A percentile compares a stretch with the other conserved stretches of the same genome.
phyloP scores from a whole-genome alignment of 92 coral and sea anemone genomes.

The Montipora capitata region DNA sequence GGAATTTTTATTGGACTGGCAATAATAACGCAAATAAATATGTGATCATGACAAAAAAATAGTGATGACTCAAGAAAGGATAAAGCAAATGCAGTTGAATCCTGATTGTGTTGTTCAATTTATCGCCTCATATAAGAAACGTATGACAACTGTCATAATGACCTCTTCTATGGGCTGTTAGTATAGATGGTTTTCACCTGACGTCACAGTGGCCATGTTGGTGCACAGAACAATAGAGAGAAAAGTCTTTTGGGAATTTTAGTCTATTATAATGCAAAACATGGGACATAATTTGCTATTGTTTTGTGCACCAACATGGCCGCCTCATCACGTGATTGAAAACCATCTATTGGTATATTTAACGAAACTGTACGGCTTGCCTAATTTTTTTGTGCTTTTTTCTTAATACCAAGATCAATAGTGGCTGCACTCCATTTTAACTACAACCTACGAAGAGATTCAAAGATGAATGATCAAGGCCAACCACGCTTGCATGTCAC shows the following conservation, averaged over 20 bases:
- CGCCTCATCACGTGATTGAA: no score
- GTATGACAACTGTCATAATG: neutral
- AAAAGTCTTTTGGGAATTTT: no score
- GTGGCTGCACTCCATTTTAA: slow-evolving; percentile 63
- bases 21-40: neutral
- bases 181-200: neutral
- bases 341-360: neutral
- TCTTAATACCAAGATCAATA: slow-evolving; percentile 33
- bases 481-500: slow-evolving; percentile 24
- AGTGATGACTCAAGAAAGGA: neutral
- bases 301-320: no score
- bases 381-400: neutral
- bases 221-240: no score
- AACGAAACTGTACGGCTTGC: neutral
- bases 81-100: slow-evolving; percentile 1
- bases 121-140: neutral
- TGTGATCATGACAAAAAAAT: neutral
- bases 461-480: slow-evolving; percentile 40
- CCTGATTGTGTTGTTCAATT: neutral
- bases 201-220: no score
- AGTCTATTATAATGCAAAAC: no score
- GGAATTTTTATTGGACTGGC: neutral
- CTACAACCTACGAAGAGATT: slow-evolving; percentile 47
- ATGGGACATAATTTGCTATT: no score
- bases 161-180: neutral